Evolutionary conservation across 2,888 invertebrate genomes (phyloP).

Genomic region (Synergus itoensis): DNA sequence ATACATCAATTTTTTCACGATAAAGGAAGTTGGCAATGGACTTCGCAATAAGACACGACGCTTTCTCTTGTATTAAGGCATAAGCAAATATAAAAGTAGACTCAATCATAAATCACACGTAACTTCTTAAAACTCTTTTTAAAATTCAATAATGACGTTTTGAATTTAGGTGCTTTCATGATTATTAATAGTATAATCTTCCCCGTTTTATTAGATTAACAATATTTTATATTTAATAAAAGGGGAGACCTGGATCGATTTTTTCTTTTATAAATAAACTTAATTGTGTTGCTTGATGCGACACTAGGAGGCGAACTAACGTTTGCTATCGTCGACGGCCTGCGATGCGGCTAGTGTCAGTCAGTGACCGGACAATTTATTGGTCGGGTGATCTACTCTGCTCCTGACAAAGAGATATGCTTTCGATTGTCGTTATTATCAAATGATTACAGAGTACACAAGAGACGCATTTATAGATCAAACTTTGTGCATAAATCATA

Average conservation of each 20-base stretch:
- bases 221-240: background rate
- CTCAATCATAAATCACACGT: background rate
- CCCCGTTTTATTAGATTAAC: background rate
- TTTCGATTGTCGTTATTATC: slow-evolving; percentile 41
- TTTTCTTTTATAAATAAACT: slow-evolving; percentile 33
- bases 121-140: background rate
- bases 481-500: background rate
- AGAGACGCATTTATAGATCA: background rate
- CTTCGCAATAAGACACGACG: background rate
- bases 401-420: slow-evolving; percentile 35
- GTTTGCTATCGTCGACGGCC: slow-evolving; percentile 22
- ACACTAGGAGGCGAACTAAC: slow-evolving; percentile 28
- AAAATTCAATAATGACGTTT: background rate
- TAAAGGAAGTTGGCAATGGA: slow-evolving; percentile 36
- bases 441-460: slow-evolving; percentile 25
- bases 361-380: slow-evolving; percentile 42
- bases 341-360: slow-evolving; percentile 40
- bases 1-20: slow-evolving; percentile 21
- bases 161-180: too few relatives aligned
- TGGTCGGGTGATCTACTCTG: slow-evolving; percentile 36
- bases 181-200: too few relatives aligned
- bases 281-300: slow-evolving; percentile 28
- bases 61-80: slow-evolving; percentile 25
- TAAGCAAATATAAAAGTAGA: slow-evolving; percentile 21
- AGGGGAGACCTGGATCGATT: background rate